Conservation (phyloP, 1,140 invertebrate genomes). For the Ceratosolen fusciceps region DNA sequence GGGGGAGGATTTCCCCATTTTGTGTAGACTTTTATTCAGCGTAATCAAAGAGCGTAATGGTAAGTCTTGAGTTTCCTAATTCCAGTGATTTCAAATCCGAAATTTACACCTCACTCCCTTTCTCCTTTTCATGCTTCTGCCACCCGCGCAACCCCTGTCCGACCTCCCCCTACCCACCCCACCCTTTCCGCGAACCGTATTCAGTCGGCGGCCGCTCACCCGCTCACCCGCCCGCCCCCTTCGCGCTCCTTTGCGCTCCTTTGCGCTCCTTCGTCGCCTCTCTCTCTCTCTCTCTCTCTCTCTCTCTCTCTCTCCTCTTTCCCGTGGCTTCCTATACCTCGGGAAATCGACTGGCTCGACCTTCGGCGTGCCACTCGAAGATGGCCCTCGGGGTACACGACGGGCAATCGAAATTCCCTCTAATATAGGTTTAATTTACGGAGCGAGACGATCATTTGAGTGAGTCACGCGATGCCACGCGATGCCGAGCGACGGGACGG, state of each 20-base stretch:
- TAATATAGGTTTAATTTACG: constrained; percentile 55
- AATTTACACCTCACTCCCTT: background rate
- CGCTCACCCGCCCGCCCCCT: too few species aligned
- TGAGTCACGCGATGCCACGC: constrained; percentile 37
- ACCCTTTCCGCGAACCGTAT: too few species aligned
- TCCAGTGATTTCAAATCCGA: constrained; percentile 6
- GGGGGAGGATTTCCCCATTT: background rate
- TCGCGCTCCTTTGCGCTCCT: too few species aligned
- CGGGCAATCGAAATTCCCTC: constrained; percentile 37
- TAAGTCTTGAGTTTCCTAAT: background rate
- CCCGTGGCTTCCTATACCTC: background rate
- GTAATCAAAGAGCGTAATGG: constrained; percentile 25
- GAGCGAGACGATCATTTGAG: constrained; percentile 55
- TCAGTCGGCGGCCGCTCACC: too few species aligned
- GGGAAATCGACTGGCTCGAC: constrained; percentile 33
- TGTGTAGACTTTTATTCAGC: background rate
- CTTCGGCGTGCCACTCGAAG: constrained; percentile 21
- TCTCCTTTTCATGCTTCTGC: constrained; percentile 6
- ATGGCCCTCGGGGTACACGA: constrained; percentile 32
- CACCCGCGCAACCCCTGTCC: too few species aligned
- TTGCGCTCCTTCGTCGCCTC: background rate
- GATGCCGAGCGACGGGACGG: too few species aligned
- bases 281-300: constrained; percentile 5
- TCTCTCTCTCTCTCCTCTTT: background rate
- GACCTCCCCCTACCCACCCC: too few species aligned